A percentile compares a stretch with the other conserved stretches of the same genome.
These are phyloP conservation scores for Hetaerina americana DNA, from an alignment of 1,140 invertebrate genomes.

Conservation along the genomic window DNA sequence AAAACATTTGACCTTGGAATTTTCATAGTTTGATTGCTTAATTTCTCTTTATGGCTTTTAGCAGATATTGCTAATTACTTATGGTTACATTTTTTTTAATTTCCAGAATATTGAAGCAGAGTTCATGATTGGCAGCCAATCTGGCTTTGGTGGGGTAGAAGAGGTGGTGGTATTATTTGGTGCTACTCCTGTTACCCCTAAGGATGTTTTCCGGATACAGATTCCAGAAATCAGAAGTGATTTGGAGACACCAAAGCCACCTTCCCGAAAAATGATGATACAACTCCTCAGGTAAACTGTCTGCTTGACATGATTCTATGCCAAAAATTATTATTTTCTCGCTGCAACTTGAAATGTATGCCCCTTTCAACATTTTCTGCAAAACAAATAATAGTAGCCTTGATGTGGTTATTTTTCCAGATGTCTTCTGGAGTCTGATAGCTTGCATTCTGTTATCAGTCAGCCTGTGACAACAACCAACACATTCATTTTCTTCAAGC, in stretches of 20 bases:
- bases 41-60: too few species aligned
- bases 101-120: background rate
- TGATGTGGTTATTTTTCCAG: too few species aligned
- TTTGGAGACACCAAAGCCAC: background rate
- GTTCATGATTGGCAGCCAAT: background rate
- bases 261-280: background rate
- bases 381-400: too few species aligned
- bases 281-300: background rate
- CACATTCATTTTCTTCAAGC: background rate
- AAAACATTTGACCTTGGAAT: too few species aligned
- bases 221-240: background rate
- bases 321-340: too few species aligned
- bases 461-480: background rate
- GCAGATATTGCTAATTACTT: too few species aligned
- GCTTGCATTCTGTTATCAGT: background rate
- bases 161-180: background rate
- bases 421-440: background rate
- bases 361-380: too few species aligned
- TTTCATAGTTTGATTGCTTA: too few species aligned
- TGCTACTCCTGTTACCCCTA: background rate
- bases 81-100: too few species aligned
- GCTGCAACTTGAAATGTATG: too few species aligned
- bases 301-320: too few species aligned
- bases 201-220: background rate
- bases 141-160: background rate